These are phyloP conservation scores for Andinoacara biseriatus DNA, from an alignment of 2,113 vertebrate genomes.

Conservation along the genomic window DNA sequence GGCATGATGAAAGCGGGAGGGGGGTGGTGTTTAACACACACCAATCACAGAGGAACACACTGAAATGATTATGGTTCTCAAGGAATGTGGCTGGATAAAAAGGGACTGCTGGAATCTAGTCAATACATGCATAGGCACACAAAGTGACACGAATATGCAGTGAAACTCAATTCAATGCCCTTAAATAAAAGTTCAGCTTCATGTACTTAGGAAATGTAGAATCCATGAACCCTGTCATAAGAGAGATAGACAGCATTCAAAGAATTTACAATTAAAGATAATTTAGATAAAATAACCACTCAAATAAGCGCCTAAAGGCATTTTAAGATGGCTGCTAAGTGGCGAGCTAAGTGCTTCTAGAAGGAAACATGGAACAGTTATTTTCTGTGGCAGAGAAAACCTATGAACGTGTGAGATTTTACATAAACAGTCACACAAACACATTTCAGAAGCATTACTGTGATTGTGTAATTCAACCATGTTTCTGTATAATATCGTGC, in stretches of 20 bases:
- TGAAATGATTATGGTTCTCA: not conserved
- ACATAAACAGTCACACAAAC: not conserved
- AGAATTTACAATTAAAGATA: not conserved
- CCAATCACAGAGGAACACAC: constrained; percentile 12
- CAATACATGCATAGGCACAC: not conserved
- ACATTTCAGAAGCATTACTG: not conserved
- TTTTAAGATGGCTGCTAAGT: not conserved
- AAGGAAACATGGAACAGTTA: not conserved
- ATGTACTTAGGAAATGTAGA: not conserved
- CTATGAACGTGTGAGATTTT: not conserved
- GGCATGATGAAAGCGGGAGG: not conserved
- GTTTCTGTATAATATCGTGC: too few relatives aligned
- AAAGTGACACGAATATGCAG: not conserved
- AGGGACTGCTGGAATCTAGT: not conserved
- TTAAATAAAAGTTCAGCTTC: not conserved
- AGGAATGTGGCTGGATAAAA: not conserved
- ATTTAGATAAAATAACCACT: not conserved
- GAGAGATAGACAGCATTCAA: not conserved
- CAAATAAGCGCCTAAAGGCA: too few relatives aligned
- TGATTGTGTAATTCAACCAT: not conserved
- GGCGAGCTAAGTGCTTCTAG: not conserved
- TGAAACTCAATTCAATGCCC: not conserved
- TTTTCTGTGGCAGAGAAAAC: not conserved
- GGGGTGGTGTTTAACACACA: constrained; percentile 19
- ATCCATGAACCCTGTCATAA: not conserved